Conservation (phyloP, 2,797 vertebrate species). For the Novumbra hubbsi region DNA sequence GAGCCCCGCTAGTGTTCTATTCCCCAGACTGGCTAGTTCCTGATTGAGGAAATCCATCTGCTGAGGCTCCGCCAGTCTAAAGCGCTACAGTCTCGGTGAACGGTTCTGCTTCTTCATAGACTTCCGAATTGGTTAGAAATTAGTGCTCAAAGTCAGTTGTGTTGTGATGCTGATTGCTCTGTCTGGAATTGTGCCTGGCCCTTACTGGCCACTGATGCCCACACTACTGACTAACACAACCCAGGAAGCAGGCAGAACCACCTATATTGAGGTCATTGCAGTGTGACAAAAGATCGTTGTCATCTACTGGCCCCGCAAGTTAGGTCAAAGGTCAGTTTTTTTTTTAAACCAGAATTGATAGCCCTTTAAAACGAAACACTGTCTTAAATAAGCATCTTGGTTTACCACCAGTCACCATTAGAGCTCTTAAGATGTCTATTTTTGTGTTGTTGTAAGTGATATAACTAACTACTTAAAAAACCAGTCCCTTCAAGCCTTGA, state of each 20-base stretch:
- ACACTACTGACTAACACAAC: constrained; percentile 29
- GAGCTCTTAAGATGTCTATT: not conserved
- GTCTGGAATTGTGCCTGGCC: constrained; percentile 19
- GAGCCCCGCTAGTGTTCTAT: not conserved
- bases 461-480: not conserved
- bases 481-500: not conserved
- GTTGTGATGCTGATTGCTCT: constrained; percentile 3
- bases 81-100: not conserved
- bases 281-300: not conserved
- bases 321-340: not conserved
- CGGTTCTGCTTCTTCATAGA: not conserved
- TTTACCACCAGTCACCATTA: not conserved
- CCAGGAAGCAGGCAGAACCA: constrained; percentile 31
- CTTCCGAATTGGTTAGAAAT: not conserved
- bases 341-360: not conserved
- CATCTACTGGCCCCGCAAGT: not conserved
- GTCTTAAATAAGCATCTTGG: not conserved
- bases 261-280: not conserved
- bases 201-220: constrained; percentile 35
- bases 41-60: not conserved
- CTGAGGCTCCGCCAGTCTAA: not conserved
- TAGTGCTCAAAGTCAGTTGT: not conserved
- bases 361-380: not conserved
- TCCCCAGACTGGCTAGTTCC: too few species aligned
- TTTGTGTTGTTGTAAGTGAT: not conserved